Conservation (phyloP, 2,888 invertebrate genomes). For the Tuta absoluta region DNA sequence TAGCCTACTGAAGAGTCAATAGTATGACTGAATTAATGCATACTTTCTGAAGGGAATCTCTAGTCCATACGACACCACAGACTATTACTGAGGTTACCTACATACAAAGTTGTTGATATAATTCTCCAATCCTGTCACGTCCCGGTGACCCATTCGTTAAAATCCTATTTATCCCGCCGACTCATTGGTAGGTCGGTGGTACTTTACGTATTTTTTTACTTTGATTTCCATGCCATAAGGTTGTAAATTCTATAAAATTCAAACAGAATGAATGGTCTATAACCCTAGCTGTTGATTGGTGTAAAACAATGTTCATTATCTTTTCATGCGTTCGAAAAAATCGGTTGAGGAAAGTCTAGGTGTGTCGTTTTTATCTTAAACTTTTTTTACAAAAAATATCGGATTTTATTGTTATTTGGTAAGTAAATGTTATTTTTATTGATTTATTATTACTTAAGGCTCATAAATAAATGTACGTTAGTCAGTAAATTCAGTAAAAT, state of each 20-base stretch:
- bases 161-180: not conserved
- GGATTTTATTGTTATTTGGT: slow-evolving; percentile 3
- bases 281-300: not conserved
- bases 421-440: slow-evolving; percentile 1
- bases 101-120: no score
- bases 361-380: not conserved
- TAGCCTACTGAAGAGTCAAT: no score
- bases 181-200: not conserved
- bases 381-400: not conserved
- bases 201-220: not conserved
- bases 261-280: not conserved
- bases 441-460: not conserved
- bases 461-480: not conserved
- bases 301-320: not conserved
- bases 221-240: not conserved
- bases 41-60: no score
- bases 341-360: not conserved
- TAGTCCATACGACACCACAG: no score
- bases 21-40: no score
- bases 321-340: not conserved
- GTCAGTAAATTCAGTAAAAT: not conserved
- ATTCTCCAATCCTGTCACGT: not conserved
- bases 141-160: not conserved
- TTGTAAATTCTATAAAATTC: not conserved
- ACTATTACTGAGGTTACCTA: no score